Conservation (phyloP, 2,797 vertebrate genomes). For the Pelochelys cantorii region DNA sequence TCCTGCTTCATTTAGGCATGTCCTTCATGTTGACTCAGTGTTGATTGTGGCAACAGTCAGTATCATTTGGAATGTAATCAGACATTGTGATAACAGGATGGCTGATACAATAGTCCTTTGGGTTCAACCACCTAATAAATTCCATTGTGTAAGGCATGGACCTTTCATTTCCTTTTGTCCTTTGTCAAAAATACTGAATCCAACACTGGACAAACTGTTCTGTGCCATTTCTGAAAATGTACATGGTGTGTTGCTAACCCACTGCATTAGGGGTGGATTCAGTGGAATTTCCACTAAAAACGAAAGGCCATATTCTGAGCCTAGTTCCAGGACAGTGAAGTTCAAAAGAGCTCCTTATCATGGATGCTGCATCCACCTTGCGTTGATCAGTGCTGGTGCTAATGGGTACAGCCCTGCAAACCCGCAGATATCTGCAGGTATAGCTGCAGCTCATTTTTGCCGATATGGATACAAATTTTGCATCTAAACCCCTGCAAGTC, state of each 20-base stretch:
- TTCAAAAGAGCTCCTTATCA: background rate
- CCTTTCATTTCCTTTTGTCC: background rate
- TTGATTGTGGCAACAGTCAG: fast-evolving
- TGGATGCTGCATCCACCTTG: background rate
- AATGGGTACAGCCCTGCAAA: background rate
- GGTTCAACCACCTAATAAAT: background rate
- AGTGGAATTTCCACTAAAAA: background rate
- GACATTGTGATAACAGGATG: background rate
- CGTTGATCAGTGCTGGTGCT: background rate
- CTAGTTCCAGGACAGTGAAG: background rate
- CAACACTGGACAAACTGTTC: background rate
- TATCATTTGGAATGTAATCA: background rate
- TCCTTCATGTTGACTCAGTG: background rate
- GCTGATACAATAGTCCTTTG: background rate
- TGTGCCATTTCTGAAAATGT: background rate
- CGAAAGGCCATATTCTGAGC: background rate
- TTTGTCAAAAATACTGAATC: background rate
- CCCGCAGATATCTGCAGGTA: too few species aligned
- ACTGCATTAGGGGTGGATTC: background rate
- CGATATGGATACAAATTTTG: too few species aligned
- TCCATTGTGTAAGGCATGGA: fast-evolving
- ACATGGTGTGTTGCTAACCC: background rate
- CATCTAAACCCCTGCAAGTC: too few species aligned
- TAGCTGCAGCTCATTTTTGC: too few species aligned
- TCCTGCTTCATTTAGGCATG: fast-evolving